Base-by-base conservation (phyloP, 1,140 invertebrate genomes). In the Laupala kohalensis region DNA sequence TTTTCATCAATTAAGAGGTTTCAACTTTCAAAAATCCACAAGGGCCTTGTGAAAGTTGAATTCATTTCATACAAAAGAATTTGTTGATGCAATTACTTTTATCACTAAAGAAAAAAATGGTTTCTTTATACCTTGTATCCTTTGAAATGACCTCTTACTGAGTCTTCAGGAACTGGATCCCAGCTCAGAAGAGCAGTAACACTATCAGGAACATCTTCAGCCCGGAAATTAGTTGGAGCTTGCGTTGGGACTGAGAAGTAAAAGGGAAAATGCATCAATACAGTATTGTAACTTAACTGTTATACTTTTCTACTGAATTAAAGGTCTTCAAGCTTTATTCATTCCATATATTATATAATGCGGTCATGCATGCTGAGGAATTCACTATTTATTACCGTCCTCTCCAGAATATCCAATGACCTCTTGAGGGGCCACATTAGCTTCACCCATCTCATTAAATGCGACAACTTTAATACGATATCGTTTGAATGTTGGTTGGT, bases 381-480 rank as follows among this genome's bases (percentile, higher is more conserved):
- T n/a, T n/a, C n/a, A n/a, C n/a, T n/a, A n/a, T n/a, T 6, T 80
- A 78, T 79, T 79, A 84, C 89, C 85, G 83, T 96, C 94, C 84
- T 99, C 96, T 67, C 97, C 97, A 0, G 97, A 99, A 81, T 89
- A 97, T 12, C 97, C 97, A 70, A 88, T 86, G 1, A 94, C 85
- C 82, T 94, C 92, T 25, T 88, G 83, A 0, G 94, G 90, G 0
- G 89, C 85, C 5, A 92, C 89, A 78, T 92, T 91, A 3, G 94
- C 92, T 78, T 94, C 91, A 25, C 97, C 97, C 71, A 86, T 87
- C 71, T 90, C 88, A 81, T 99, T 99, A 63, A 94, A 89, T 0
- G 96, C 95, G 62, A 92, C 86, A 0, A 99, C 93, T 84, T 95
- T 95, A 69, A 99, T 95, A 72, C 87, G 83, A 79, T 97, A 99